Conservation (phyloP, 2,113 vertebrate species). For the Nycticryphes semicollaris region DNA sequence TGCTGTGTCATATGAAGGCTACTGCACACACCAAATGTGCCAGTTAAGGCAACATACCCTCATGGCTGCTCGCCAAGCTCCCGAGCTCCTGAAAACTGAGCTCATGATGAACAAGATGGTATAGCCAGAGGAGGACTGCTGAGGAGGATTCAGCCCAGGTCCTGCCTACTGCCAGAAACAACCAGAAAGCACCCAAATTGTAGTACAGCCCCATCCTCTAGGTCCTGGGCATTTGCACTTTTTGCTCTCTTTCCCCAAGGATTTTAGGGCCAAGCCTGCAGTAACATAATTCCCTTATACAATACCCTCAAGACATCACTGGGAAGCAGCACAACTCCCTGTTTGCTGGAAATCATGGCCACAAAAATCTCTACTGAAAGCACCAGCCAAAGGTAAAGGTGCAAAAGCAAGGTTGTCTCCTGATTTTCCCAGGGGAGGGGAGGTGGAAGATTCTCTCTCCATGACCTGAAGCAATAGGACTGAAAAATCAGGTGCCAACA, state of each 20-base stretch:
- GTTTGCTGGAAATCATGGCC: background rate
- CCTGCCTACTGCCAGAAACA: background rate
- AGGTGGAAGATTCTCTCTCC: background rate
- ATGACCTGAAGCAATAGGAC: background rate
- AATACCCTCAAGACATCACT: background rate
- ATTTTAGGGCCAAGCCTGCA: background rate
- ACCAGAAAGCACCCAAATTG: background rate
- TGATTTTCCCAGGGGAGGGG: background rate
- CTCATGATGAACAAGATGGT: rapidly evolving
- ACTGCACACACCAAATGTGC: background rate
- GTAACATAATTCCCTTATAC: background rate
- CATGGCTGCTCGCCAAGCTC: rapidly evolving
- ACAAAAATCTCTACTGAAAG: background rate
- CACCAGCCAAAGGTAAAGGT: background rate
- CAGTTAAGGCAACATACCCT: rapidly evolving
- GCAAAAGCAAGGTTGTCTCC: background rate
- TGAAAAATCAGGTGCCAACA: background rate
- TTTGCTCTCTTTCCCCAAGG: background rate
- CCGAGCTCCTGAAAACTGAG: background rate
- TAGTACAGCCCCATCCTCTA: background rate
- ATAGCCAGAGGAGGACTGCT: background rate
- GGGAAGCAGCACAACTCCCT: background rate
- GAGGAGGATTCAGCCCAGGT: background rate
- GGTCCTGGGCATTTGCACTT: background rate
- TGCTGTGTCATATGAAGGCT: background rate